These are phyloP conservation scores for Eupithecia exiguata DNA, from an alignment of 2,888 invertebrate species.

Conservation along the genomic window DNA sequence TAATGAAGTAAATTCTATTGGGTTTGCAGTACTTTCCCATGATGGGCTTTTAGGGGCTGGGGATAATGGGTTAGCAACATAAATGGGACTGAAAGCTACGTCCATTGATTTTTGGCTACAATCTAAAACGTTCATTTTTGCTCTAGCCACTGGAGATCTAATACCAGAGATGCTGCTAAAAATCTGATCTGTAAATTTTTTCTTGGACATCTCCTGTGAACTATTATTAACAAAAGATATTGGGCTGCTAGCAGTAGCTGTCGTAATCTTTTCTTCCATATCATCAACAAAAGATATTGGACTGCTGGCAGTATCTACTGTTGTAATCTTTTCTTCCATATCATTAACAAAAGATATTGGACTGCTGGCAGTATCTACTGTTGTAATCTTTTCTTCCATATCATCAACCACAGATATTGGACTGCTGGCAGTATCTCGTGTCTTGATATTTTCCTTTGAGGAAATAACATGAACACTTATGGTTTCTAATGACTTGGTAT, in stretches of 20 bases:
- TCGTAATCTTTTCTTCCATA: neutral
- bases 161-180: neutral
- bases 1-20: conserved; percentile 9
- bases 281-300: too few relatives aligned
- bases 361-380: neutral
- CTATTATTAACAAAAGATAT: neutral
- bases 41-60: neutral
- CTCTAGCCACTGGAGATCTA: neutral
- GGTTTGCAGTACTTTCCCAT: neutral
- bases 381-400: too few relatives aligned
- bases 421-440: neutral
- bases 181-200: neutral
- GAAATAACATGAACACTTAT: neutral
- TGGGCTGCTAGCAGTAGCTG: neutral
- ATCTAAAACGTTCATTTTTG: neutral
- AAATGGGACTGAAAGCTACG: neutral
- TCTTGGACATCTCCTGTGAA: neutral
- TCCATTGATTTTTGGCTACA: neutral
- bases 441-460: neutral
- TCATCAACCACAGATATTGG: neutral
- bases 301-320: neutral
- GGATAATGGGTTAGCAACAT: neutral
- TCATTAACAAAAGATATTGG: neutral
- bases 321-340: neutral
- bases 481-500: neutral